phyloP scores from a whole-genome alignment of 2,888 invertebrate genomes.

The Aricia artaxerxes region DNA sequence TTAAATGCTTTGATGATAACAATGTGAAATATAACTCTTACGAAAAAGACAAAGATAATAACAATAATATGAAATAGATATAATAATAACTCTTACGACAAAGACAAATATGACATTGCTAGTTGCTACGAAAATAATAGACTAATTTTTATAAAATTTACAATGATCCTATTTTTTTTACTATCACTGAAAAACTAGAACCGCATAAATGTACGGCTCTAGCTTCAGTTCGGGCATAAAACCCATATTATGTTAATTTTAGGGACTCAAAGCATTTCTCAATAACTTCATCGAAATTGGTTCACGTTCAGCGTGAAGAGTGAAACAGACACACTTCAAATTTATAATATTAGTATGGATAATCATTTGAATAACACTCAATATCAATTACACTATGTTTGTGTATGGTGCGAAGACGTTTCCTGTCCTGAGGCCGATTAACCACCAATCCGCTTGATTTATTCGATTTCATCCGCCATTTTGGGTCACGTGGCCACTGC shows the following conservation, averaged over 20 bases:
- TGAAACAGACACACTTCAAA: background rate
- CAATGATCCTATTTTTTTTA: too few relatives aligned
- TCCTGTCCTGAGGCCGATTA: conserved; percentile 58
- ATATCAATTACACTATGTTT: conserved; percentile 45
- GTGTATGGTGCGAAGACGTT: conserved; percentile 47
- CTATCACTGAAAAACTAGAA: too few relatives aligned
- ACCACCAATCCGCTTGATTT: conserved; percentile 74
- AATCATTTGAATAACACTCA: background rate
- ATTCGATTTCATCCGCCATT: conserved; percentile 72
- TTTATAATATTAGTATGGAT: background rate
- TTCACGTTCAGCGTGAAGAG: background rate
- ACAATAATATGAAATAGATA: too few relatives aligned
- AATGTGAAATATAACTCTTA: background rate
- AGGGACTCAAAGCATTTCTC: too few relatives aligned
- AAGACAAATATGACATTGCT: too few relatives aligned
- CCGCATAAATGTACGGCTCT: background rate
- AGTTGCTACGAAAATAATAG: too few relatives aligned
- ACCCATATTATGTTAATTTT: background rate
- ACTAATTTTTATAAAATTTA: too few relatives aligned
- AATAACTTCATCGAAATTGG: background rate
- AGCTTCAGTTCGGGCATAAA: background rate
- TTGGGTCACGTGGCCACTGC: conserved; percentile 65
- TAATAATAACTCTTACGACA: background rate
- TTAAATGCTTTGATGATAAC: background rate
- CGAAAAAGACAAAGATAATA: background rate